These are phyloP conservation scores for Drosophila busckii DNA, from an alignment of 1,140 invertebrate genomes.

Conservation along the genomic window DNA sequence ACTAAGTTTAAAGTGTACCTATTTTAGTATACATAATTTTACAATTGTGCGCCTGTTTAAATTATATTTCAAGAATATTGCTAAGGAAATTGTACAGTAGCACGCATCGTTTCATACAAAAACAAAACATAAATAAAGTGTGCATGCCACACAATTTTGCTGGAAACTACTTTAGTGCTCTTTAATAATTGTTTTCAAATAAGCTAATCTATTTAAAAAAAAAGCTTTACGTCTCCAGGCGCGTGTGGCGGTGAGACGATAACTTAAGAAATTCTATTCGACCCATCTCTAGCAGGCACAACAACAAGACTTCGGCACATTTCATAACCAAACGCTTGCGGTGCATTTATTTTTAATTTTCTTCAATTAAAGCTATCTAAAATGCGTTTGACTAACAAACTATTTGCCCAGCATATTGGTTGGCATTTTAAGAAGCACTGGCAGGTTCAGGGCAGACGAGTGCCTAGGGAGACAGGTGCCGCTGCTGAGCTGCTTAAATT, in stretches of 20 bases:
- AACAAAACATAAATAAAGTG: constrained; percentile 67
- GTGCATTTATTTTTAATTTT: background rate
- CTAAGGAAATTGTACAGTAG: constrained; percentile 66
- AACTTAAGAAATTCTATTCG: background rate
- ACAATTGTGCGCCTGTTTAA: constrained; percentile 66
- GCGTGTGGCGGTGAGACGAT: no score
- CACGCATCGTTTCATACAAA: constrained; percentile 51
- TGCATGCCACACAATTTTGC: constrained; percentile 49
- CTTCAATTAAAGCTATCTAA: constrained; percentile 37
- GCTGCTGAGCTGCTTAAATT: constrained; percentile 79
- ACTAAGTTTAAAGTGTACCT: constrained; percentile 71
- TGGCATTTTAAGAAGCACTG: constrained; percentile 85
- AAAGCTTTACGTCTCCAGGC: no score
- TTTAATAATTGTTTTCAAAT: background rate
- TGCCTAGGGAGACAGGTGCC: constrained; percentile 79
- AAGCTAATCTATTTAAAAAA: background rate
- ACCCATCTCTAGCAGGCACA: constrained; percentile 7
- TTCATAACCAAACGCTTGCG: constrained; percentile 34
- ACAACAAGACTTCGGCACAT: no score
- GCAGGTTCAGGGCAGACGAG: constrained; percentile 82
- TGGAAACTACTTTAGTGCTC: constrained; percentile 11
- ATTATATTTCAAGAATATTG: constrained; percentile 56
- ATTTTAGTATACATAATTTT: constrained; percentile 65
- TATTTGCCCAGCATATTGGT: constrained; percentile 84
- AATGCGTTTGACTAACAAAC: constrained; percentile 83